Evolutionary conservation across 2,797 vertebrate genomes (phyloP), one percentile per base, ranked within the genome.

Genomic region (Eremophila alpestris): DNA sequence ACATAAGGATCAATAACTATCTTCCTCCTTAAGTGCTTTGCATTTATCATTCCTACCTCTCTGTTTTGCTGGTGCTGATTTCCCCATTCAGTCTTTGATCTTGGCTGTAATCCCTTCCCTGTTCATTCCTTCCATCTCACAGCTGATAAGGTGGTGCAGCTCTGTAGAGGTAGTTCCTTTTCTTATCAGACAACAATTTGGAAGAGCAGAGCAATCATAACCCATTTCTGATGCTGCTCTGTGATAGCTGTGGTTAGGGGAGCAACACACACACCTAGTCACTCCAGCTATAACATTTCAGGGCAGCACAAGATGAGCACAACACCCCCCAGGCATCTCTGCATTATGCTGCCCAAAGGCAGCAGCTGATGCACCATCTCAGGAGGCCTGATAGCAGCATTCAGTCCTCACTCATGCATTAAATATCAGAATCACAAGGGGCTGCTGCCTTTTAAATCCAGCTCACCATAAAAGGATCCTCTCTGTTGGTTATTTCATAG

Each of bases 61-160:
- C n/a, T 69, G 45, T 81, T 80, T 92, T 45, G 16, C 20, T 81
- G 20, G 34, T 51, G 48, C 43, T 13, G 36, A 81, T 87, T 87
- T 93, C 55, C 76, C 34, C 80, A 78, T 76, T 54, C 55, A 49
- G 55, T 49, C 85, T 96, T 88, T 94, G 83, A 95, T 95, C 86
- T 80, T 46, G 40, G 52, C 71, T 85, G 36, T 34, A 81, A 89
- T 86, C 51, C 64, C 46, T 76, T 48, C 89, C 78, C 69, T 69
- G 52, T 62, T 83, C 3, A 1, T 51, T 88, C 80, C 51, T 90
- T 84, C 79, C 11, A 3, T 74, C 82, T 88, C 76, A 43, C 24
- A 68, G 77, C 49, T 91, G 73, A 85, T 68, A 34, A 73, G 58
- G 38, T 40, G 19, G 48, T 29, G 22, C 62, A 75, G 46, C 64